Percentiles rank a stretch among this genome's conserved stretches.
phyloP scores from a whole-genome alignment of 2,113 vertebrate genomes.

The Pachyramphus minor region DNA sequence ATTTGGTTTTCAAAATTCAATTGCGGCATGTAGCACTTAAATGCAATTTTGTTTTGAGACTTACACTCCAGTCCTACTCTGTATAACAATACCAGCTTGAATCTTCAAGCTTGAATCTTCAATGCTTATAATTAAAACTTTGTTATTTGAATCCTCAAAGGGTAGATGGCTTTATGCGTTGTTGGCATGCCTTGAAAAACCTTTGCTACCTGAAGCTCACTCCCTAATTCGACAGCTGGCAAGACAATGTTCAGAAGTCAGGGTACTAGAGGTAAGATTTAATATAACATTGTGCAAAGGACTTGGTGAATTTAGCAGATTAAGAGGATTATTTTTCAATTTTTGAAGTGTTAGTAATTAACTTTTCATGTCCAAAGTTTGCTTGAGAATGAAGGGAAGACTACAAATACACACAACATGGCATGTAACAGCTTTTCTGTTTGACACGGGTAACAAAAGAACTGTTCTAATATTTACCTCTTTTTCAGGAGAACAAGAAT shows the following conservation, averaged over 20 bases:
- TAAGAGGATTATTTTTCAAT: background rate
- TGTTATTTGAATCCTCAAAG: constrained; percentile 61
- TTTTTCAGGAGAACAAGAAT: constrained; percentile 82
- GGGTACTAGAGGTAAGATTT: constrained; percentile 82
- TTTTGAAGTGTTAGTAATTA: background rate
- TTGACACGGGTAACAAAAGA: background rate
- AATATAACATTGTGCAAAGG: background rate
- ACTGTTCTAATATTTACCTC: background rate
- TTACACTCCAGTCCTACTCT: background rate
- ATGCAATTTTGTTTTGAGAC: background rate
- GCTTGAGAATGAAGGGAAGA: background rate
- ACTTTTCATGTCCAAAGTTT: background rate
- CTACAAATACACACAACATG: background rate
- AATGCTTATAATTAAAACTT: background rate
- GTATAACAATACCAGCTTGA: background rate
- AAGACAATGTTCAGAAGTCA: constrained; percentile 88
- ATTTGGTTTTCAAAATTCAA: background rate
- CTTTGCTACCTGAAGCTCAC: constrained; percentile 93
- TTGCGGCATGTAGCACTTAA: background rate
- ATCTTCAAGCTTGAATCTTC: no score
- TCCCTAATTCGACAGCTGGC: constrained; percentile 94
- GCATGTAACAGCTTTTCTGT: background rate
- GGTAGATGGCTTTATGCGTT: constrained; percentile 92
- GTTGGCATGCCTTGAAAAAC: constrained; percentile 93
- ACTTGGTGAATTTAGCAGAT: background rate